Evolutionary conservation across 2,113 vertebrate species (phyloP).

Genomic region (Talpa occidentalis): DNA sequence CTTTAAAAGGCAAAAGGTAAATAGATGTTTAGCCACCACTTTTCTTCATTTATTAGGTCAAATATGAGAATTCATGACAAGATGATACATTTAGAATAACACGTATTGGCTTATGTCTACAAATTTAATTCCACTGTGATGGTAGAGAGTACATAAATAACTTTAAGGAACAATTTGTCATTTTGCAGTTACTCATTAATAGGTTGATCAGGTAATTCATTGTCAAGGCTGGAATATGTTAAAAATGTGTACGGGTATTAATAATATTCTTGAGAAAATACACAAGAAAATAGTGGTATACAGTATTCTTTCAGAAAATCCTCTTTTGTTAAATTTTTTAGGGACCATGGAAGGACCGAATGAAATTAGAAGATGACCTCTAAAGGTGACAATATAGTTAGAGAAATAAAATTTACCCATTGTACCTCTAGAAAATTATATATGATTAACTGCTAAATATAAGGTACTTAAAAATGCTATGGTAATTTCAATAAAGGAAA

Average conservation of each 20-base stretch:
- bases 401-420: not conserved
- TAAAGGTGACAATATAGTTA: not conserved
- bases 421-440: not conserved
- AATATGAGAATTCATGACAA: not conserved
- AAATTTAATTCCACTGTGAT: not conserved
- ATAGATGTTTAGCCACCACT: not conserved
- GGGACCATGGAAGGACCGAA: not conserved
- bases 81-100: not conserved
- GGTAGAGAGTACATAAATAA: not conserved
- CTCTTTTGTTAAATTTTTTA: not conserved
- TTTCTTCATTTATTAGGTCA: constrained; percentile 22
- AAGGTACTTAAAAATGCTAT: not conserved
- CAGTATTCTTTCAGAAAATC: not conserved
- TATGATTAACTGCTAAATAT: not conserved
- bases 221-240: not conserved
- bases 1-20: constrained; percentile 49
- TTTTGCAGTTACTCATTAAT: constrained; percentile 1
- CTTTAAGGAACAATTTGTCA: not conserved
- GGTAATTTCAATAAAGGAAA: not conserved
- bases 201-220: not conserved
- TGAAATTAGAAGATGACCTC: not conserved
- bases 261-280: not conserved
- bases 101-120: not conserved
- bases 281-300: not conserved
- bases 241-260: not conserved